A percentile compares a stretch with the other conserved stretches of the same genome.
Evolutionary conservation across 53 echinoderm and acorn worm species (phyloP).

Genomic region (Paracentrotus lividus): DNA sequence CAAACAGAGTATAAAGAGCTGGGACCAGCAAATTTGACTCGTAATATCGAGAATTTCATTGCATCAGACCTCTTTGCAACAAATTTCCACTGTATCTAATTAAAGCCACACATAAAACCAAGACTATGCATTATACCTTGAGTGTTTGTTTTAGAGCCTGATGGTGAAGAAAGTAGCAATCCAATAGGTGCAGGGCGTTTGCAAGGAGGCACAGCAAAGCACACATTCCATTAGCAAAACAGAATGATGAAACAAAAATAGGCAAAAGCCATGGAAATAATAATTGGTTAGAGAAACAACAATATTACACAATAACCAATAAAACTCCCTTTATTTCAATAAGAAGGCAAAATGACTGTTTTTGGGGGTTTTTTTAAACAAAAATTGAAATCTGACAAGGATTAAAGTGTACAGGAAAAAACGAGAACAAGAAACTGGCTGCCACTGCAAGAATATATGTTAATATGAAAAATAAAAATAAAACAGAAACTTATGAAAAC

Average conservation of each 20-base stretch:
- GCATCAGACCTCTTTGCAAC: too few species aligned
- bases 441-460: not conserved
- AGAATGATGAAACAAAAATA: not conserved
- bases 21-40: too few species aligned
- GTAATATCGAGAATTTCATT: too few species aligned
- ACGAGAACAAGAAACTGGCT: not conserved
- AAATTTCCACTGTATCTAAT: too few species aligned
- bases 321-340: not conserved
- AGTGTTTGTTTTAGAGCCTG: slow-evolving; percentile 54
- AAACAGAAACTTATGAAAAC: not conserved
- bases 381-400: not conserved
- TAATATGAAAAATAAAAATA: not conserved
- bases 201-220: slow-evolving; percentile 46
- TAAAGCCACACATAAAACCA: too few species aligned
- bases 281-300: not conserved
- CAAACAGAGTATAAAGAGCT: too few species aligned
- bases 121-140: slow-evolving; percentile 23
- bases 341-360: not conserved
- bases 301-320: not conserved
- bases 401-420: too few species aligned
- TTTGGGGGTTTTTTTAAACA: too few species aligned
- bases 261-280: not conserved
- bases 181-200: not conserved
- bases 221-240: slow-evolving; percentile 30
- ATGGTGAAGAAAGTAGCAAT: not conserved